Percentiles rank a stretch among this genome's conserved stretches.
Conservation (phyloP, 2,797 vertebrate species). For the Clarias laeviceps region DNA sequence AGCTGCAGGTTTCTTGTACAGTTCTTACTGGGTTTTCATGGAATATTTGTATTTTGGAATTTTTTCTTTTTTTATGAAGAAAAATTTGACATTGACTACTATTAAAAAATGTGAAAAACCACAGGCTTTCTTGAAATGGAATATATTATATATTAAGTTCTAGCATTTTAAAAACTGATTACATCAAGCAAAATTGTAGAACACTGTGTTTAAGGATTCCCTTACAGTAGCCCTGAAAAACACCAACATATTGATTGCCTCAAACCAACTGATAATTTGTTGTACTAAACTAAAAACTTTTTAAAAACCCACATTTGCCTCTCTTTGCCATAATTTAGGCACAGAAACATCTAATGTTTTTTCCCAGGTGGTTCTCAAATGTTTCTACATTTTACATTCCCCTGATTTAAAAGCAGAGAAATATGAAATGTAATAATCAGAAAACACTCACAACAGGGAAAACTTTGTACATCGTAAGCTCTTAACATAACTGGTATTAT, state of each 20-base stretch:
- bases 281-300: too few species aligned
- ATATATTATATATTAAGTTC: not conserved
- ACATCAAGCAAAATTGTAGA: not conserved
- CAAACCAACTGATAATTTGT: not conserved
- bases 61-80: not conserved
- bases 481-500: not conserved
- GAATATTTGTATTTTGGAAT: not conserved
- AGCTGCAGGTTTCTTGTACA: not conserved
- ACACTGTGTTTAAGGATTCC: not conserved
- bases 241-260: not conserved
- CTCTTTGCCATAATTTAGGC: not conserved
- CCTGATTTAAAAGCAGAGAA: not conserved
- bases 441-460: not conserved
- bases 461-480: not conserved
- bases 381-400: not conserved
- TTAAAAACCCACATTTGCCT: not conserved
- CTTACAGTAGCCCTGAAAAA: not conserved
- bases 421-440: not conserved
- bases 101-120: not conserved
- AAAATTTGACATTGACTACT: not conserved
- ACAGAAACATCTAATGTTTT: not conserved
- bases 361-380: not conserved
- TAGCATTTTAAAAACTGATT: not conserved
- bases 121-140: not conserved
- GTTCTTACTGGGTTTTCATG: too few species aligned